Conservation (phyloP, 64 coral and sea anemone species). For the Pocillopora damicornis region DNA sequence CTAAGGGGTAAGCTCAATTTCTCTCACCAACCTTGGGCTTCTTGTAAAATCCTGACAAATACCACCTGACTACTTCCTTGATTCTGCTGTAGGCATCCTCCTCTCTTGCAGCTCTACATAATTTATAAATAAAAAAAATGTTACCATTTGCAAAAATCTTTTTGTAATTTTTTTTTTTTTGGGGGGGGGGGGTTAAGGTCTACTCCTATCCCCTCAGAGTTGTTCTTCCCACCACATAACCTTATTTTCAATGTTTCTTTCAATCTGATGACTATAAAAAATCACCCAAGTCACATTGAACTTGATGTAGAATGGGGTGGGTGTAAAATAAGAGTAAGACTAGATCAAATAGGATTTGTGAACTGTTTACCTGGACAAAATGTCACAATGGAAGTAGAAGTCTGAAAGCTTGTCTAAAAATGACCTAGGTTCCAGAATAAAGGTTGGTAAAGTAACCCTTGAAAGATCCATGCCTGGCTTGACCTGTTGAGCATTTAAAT, state of each 20-base stretch:
- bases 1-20: neutral
- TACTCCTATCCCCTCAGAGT: no score
- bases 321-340: neutral
- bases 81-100: constrained; percentile 89
- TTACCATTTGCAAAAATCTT: neutral
- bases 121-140: neutral
- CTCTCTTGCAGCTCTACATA: constrained; percentile 79
- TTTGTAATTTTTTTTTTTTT: no score
- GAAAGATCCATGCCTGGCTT: constrained; percentile 98
- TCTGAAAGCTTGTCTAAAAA: constrained; percentile 98
- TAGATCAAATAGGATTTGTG: neutral
- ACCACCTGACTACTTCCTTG: constrained; percentile 97
- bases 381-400: constrained; percentile 93
- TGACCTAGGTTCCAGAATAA: constrained; percentile 96
- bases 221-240: no score
- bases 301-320: no score
- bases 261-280: no score
- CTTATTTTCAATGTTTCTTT: no score
- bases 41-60: constrained; percentile 97
- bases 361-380: constrained; percentile 72
- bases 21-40: constrained; percentile 85
- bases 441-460: constrained; percentile 88
- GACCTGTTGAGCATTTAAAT: constrained; percentile 41
- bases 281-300: no score
- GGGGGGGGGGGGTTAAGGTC: no score